A percentile compares a stretch with the other conserved stretches of the same genome.
These are phyloP conservation scores for Octonoba sinensis DNA, from an alignment of 2,888 invertebrate species.

Conservation along the genomic window DNA sequence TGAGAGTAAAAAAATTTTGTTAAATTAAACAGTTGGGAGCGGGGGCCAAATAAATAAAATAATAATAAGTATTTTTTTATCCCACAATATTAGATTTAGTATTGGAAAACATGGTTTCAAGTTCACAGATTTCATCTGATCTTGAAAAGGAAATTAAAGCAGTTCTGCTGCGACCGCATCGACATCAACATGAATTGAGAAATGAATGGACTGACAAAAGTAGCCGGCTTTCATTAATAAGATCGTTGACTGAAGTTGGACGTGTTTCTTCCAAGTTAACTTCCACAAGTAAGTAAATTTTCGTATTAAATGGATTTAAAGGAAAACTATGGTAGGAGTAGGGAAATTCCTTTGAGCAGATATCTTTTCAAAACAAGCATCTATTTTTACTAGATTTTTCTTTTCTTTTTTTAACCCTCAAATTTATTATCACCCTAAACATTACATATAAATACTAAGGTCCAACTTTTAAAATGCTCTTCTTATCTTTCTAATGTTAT, in stretches of 20 bases:
- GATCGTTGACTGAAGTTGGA: constrained; percentile 55
- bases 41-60: too few relatives aligned
- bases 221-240: constrained; percentile 43
- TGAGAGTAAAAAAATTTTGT: too few relatives aligned
- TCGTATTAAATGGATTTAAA: too few relatives aligned
- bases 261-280: constrained; percentile 52
- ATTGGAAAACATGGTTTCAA: constrained; percentile 58
- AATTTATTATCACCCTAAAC: too few relatives aligned
- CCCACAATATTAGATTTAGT: constrained; percentile 39
- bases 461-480: too few relatives aligned
- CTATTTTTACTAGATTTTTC: background rate
- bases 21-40: too few relatives aligned
- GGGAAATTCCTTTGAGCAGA: background rate
- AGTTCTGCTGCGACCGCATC: constrained; percentile 63
- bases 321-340: too few relatives aligned
- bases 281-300: constrained; percentile 28
- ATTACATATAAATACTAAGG: too few relatives aligned
- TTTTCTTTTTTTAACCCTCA: too few relatives aligned
- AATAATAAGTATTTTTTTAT: too few relatives aligned
- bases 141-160: constrained; percentile 45
- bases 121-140: constrained; percentile 36
- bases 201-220: constrained; percentile 58
- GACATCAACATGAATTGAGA: constrained; percentile 66
- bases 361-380: background rate
- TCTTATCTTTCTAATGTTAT: too few relatives aligned